Percentiles rank a stretch among this genome's conserved stretches.
Evolutionary conservation across 1,140 invertebrate genomes (phyloP).

Genomic region (Drosophila aff.): DNA sequence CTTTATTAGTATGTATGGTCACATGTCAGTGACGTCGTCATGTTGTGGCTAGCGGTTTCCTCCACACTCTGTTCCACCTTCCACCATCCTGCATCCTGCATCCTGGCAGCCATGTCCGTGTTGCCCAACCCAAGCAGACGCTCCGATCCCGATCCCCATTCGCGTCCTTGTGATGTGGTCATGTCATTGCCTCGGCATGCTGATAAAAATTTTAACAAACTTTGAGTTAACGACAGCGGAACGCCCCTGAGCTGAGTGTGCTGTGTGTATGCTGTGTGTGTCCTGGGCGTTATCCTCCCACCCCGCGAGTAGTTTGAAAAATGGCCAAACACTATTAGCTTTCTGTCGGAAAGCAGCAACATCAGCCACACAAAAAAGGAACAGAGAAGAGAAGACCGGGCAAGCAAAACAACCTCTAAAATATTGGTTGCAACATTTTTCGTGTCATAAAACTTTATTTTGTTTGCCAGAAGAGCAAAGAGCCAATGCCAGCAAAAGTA

Average conservation of each 20-base stretch:
- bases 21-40: slow-evolving; percentile 61
- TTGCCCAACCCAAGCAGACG: slow-evolving; percentile 8
- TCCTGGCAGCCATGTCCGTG: slow-evolving; percentile 48
- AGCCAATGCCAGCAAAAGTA: slow-evolving; percentile 20
- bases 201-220: slow-evolving; percentile 82
- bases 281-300: slow-evolving; percentile 24
- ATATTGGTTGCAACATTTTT: slow-evolving; percentile 82
- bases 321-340: slow-evolving; percentile 83
- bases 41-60: slow-evolving; percentile 60
- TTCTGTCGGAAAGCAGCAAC: slow-evolving; percentile 48
- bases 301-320: slow-evolving; percentile 68
- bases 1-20: slow-evolving; percentile 77
- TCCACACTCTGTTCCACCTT: slow-evolving; percentile 9
- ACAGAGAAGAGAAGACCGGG: slow-evolving; percentile 2
- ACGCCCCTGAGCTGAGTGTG: slow-evolving; percentile 16
- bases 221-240: slow-evolving; percentile 77
- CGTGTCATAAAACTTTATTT: slow-evolving; percentile 77
- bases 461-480: slow-evolving; percentile 34
- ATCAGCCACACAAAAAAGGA: slow-evolving; percentile 22
- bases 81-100: neutral
- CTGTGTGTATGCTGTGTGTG: slow-evolving; percentile 24
- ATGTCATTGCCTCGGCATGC: slow-evolving; percentile 77
- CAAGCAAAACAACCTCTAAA: slow-evolving; percentile 59
- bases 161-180: slow-evolving; percentile 72
- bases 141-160: slow-evolving; percentile 4